Base-by-base conservation (phyloP, 2,888 invertebrate species). In the Amphimallon solstitiale region DNA sequence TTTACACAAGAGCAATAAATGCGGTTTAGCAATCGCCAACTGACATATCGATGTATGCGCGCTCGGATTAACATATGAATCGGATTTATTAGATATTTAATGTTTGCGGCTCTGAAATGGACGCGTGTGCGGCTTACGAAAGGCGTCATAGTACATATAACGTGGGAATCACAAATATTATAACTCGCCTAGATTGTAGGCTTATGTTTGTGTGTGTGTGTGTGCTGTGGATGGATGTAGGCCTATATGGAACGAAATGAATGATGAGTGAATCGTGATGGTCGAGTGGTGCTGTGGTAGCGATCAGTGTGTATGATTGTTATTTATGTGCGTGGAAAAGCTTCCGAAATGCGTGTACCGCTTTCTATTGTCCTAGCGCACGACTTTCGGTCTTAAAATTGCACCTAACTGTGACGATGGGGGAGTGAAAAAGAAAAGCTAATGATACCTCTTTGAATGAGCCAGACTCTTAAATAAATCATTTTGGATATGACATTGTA, bases 31-130 rank as follows among this genome's bases (percentile, higher is more conserved):
- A 73, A 72, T 71, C 74, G 73, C 71, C 72, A 75, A n/a, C 76
- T 80, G 79, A 78, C 78, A 79, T 79, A 78, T 79, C 78, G 78
- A 79, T 78, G 74, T 77, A 73, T 40, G 56, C 37, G 52, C 60
- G 68, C 67, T 69, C 67, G 76, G 80, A 81, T 82, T 81, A 81
- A 77, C 81, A 80, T 81, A 80, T 79, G 81, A 81, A 81, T 81
- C 80, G 78, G 81, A 82, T 81, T 81, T 81, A 81, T 79, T 78
- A 79, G 79, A 80, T 79, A 80, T 81, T 81, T 81, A 81, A 81
- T 79, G 79, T 79, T 78, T 78, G 80, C 75, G 76, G 48, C 48
- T 34, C 46, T 64, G 64, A 29, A 29, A 48, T 48, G 79, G 77
- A 75, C 74, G 75, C 78, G 78, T 78, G 78, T 76, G 77, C 73